Conservation (phyloP, 2,113 vertebrate genomes). For the Cnemophilus loriae region DNA sequence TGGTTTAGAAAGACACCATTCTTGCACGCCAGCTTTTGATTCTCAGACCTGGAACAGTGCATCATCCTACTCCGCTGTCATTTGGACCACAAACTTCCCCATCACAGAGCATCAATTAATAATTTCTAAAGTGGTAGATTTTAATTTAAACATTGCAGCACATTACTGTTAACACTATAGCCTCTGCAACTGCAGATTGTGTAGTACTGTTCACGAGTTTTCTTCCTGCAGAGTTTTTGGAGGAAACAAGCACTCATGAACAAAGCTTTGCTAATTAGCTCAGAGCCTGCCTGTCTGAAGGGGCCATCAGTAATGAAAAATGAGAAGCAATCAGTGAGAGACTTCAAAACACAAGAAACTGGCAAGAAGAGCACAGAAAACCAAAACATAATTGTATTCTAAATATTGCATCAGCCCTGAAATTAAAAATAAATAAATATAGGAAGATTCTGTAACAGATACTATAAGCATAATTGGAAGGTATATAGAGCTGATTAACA, state of each 20-base stretch:
- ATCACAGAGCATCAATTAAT: not conserved
- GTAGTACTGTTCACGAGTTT: slow-evolving; percentile 14
- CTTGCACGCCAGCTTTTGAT: not conserved
- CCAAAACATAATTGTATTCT: slow-evolving; percentile 7
- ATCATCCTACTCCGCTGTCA: not conserved
- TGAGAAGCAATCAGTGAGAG: slow-evolving; percentile 48
- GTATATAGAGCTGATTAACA: not conserved
- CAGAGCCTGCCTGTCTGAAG: slow-evolving; percentile 47
- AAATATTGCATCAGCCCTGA: not conserved
- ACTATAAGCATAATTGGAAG: not conserved
- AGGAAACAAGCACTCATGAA: slow-evolving; percentile 40
- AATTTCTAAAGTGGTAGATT: not conserved
- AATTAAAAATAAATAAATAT: not conserved
- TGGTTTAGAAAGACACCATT: not conserved
- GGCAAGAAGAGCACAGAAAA: slow-evolving; percentile 38
- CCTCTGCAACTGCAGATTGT: slow-evolving; percentile 20
- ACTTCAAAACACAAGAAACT: slow-evolving; percentile 40
- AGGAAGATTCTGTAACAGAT: not conserved
- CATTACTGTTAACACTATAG: slow-evolving; percentile 5
- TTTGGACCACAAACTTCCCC: not conserved
- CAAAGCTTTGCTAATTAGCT: slow-evolving; percentile 66
- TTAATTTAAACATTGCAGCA: not conserved
- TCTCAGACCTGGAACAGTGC: not conserved
- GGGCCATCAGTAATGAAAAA: slow-evolving; percentile 54
- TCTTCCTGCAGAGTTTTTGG: slow-evolving; percentile 56